Conservation (phyloP, 2,888 invertebrate species). For the Xylocampa areola region DNA sequence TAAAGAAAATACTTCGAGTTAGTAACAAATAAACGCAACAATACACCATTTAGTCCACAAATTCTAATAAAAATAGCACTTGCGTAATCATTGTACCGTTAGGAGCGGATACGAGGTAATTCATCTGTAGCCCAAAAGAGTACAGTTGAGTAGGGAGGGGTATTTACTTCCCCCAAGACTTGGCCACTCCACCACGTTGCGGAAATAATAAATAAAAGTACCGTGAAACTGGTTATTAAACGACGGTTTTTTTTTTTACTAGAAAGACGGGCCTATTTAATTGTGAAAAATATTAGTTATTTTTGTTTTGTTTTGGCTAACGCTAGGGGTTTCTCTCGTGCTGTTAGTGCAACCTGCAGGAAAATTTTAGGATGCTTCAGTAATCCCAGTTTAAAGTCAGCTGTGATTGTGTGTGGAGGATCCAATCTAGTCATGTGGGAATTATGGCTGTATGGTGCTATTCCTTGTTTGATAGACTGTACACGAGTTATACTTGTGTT, state of each 20-base stretch:
- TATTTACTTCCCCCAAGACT: conserved; percentile 46
- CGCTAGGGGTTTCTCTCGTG: conserved; percentile 3
- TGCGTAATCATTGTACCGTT: conserved; percentile 36
- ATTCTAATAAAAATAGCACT: conserved; percentile 34
- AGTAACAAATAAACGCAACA: not conserved
- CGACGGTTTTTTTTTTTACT: conserved; percentile 30
- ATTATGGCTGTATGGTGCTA: too few relatives aligned
- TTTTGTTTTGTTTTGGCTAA: conserved; percentile 14
- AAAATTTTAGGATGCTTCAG: too few relatives aligned
- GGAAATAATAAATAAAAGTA: conserved; percentile 64
- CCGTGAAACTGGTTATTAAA: conserved; percentile 57
- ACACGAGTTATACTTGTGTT: too few relatives aligned
- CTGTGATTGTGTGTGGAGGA: too few relatives aligned
- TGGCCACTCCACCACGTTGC: conserved; percentile 50
- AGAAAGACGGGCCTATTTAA: conserved; percentile 43
- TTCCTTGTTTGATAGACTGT: too few relatives aligned
- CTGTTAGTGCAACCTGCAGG: too few relatives aligned
- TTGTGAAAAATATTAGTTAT: conserved; percentile 34
- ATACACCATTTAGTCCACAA: not conserved
- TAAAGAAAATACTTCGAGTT: too few relatives aligned
- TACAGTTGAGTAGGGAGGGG: conserved; percentile 34
- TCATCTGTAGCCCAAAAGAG: conserved; percentile 50
- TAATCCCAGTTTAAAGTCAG: too few relatives aligned
- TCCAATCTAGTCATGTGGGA: too few relatives aligned
- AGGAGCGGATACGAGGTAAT: conserved; percentile 51